A percentile compares a stretch with the other conserved stretches of the same genome.
Evolutionary conservation across 2,888 invertebrate species (phyloP).

Genomic region (Gastrophysa polygoni): DNA sequence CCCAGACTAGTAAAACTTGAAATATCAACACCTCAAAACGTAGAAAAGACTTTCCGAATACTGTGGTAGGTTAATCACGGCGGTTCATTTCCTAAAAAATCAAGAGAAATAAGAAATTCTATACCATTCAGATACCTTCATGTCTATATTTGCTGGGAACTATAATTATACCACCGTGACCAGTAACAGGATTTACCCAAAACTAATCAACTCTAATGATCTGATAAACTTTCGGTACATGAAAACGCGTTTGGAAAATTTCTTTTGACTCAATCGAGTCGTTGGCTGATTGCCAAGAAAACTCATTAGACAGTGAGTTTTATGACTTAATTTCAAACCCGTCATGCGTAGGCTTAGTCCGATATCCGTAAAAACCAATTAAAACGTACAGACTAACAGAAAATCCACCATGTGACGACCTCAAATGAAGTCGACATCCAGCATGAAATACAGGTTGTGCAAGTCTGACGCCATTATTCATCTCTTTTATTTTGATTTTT

Average conservation of each 20-base stretch:
- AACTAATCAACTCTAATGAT: not conserved
- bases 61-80: too few relatives aligned
- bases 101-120: too few relatives aligned
- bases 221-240: too few relatives aligned
- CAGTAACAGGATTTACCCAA: too few relatives aligned
- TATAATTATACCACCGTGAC: too few relatives aligned
- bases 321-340: slow-evolving; percentile 25
- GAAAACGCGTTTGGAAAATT: not conserved
- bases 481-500: slow-evolving; percentile 60
- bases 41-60: too few relatives aligned
- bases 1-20: too few relatives aligned
- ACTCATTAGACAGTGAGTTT: slow-evolving; percentile 19
- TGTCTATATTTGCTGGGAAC: too few relatives aligned
- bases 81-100: too few relatives aligned
- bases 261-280: not conserved
- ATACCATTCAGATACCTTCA: too few relatives aligned
- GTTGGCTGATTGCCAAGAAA: slow-evolving; percentile 8
- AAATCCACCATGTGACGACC: slow-evolving; percentile 56
- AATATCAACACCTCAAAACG: too few relatives aligned
- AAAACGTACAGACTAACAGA: slow-evolving; percentile 43
- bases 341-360: slow-evolving; percentile 13
- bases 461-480: slow-evolving; percentile 59
- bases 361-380: slow-evolving; percentile 35
- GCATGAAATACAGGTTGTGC: slow-evolving; percentile 60
- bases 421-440: slow-evolving; percentile 58